A percentile compares a stretch with the other conserved stretches of the same genome.
Conservation (phyloP, 2,888 invertebrate species). For the Agriopis leucophaearia region DNA sequence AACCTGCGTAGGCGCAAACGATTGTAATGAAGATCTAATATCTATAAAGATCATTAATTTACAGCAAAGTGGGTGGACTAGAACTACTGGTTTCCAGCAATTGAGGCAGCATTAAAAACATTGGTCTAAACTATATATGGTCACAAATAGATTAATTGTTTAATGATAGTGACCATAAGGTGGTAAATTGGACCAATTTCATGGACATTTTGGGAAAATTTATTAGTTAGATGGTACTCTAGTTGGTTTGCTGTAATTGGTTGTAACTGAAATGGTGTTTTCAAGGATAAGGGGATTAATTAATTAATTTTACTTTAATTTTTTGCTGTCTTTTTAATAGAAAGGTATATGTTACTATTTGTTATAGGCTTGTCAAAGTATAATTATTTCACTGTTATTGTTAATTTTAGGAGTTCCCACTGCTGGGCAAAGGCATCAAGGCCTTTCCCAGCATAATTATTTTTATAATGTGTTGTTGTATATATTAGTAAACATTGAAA, state of each 20-base stretch:
- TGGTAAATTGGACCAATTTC: slow-evolving; percentile 51
- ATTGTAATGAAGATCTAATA: slow-evolving; percentile 27
- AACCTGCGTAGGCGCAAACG: slow-evolving; percentile 21
- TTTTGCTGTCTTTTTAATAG: not conserved
- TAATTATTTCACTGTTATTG: no score
- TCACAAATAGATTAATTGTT: slow-evolving; percentile 57
- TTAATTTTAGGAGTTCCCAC: no score
- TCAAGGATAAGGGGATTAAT: slow-evolving; percentile 27
- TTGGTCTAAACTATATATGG: slow-evolving; percentile 52
- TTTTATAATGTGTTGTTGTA: no score
- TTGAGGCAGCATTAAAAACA: slow-evolving; percentile 43
- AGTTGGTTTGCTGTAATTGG: slow-evolving; percentile 24
- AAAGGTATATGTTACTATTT: no score
- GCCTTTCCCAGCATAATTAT: no score
- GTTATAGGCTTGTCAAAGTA: no score
- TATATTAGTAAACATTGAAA: no score
- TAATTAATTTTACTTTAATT: slow-evolving; percentile 1
- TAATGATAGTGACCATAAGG: slow-evolving; percentile 47
- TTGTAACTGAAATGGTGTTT: slow-evolving; percentile 18
- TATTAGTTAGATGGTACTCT: slow-evolving; percentile 38
- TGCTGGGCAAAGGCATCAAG: no score
- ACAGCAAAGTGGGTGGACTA: slow-evolving; percentile 44
- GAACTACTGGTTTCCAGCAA: slow-evolving; percentile 30
- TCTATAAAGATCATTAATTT: slow-evolving; percentile 29
- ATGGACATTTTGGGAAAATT: slow-evolving; percentile 50